These are phyloP conservation scores for Imbricaverruca yamaguchii DNA, from an alignment of 2,888 invertebrate species.

Conservation along the genomic window DNA sequence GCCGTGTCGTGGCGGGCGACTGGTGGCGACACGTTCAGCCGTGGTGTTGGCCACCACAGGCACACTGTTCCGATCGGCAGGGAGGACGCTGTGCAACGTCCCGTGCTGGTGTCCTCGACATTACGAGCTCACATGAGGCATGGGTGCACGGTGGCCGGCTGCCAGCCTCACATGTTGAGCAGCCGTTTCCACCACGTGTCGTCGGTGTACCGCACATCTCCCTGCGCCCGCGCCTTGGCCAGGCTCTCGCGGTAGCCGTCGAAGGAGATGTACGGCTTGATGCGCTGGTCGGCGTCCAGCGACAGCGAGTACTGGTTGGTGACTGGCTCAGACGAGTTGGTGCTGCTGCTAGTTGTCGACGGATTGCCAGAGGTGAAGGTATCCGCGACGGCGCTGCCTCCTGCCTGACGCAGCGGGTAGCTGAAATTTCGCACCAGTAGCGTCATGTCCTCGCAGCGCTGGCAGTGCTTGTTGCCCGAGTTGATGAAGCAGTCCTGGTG, in stretches of 20 bases:
- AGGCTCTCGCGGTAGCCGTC: conserved; percentile 66
- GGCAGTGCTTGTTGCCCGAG: conserved; percentile 40
- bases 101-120: too few relatives aligned
- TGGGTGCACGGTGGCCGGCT: too few relatives aligned
- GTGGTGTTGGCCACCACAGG: too few relatives aligned
- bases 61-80: too few relatives aligned
- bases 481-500: conserved; percentile 69
- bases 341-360: conserved; percentile 21
- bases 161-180: background rate
- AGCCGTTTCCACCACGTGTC: conserved; percentile 23
- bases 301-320: conserved; percentile 36
- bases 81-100: too few relatives aligned
- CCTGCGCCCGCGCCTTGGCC: conserved; percentile 56
- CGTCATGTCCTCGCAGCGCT: conserved; percentile 69
- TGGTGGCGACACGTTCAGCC: too few relatives aligned
- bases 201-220: conserved; percentile 50
- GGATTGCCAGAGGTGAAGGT: conserved; percentile 16
- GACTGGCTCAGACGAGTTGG: conserved; percentile 39
- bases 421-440: conserved; percentile 78
- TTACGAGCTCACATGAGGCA: too few relatives aligned
- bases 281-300: conserved; percentile 58
- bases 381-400: conserved; percentile 36
- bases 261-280: conserved; percentile 78
- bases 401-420: conserved; percentile 57
- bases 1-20: too few relatives aligned